Percentiles rank a stretch among this genome's conserved stretches.
Conservation (phyloP, 2,113 vertebrate genomes). For the Anser cygnoides region DNA sequence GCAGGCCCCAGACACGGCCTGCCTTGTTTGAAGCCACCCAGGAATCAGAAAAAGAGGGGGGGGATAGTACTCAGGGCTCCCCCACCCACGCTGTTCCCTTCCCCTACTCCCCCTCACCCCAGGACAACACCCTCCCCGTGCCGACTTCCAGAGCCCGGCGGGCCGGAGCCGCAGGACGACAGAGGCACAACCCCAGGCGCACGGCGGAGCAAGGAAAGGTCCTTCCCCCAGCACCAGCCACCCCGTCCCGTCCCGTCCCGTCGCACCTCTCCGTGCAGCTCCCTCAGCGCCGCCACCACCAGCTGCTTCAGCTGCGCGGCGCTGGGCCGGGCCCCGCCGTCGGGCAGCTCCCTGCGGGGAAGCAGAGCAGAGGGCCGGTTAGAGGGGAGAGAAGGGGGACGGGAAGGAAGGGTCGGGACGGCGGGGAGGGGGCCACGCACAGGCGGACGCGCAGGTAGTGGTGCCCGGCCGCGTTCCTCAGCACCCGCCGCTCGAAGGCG, state of each 20-base stretch:
- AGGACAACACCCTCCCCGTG: rapidly evolving
- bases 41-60: rapidly evolving
- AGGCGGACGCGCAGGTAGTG: constrained; percentile 88
- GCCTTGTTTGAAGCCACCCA: neutral
- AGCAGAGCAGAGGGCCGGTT: neutral
- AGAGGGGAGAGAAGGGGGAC: too few species aligned
- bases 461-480: constrained; percentile 78
- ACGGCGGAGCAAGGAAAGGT: too few species aligned
- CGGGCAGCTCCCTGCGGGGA: constrained; percentile 80
- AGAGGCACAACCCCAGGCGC: too few species aligned
- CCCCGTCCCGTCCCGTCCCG: neutral
- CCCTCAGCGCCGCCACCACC: constrained; percentile 84
- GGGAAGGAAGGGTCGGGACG: too few species aligned
- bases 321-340: constrained; percentile 69
- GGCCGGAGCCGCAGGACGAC: neutral
- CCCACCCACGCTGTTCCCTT: neutral
- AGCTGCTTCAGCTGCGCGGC: constrained; percentile 87
- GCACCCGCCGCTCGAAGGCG: constrained; percentile 79
- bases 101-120: neutral
- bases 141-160: too few species aligned
- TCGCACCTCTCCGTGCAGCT: constrained; percentile 89
- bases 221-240: too few species aligned
- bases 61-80: neutral
- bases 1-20: rapidly evolving
- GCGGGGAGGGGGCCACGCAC: constrained; percentile 75